Evolutionary conservation across 2,113 vertebrate species (phyloP).

Genomic region (Puffinus mauretanicus): DNA sequence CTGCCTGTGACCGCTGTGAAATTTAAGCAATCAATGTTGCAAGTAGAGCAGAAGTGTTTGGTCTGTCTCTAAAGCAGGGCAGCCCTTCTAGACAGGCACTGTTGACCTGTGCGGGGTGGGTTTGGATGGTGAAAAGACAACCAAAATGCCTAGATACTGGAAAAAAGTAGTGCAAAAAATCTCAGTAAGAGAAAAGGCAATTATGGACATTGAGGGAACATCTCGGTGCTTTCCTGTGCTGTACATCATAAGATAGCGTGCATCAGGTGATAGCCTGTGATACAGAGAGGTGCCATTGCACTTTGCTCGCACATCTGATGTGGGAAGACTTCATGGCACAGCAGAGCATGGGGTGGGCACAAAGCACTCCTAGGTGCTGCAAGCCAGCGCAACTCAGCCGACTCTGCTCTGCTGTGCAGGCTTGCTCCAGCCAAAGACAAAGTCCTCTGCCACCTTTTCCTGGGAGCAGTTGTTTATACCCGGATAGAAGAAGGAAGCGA

Average conservation of each 20-base stretch:
- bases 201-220: not conserved
- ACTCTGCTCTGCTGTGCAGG: not conserved
- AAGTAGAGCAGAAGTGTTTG: not conserved
- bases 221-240: not conserved
- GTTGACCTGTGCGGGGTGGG: not conserved
- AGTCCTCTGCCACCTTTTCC: not conserved
- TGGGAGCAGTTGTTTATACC: not conserved
- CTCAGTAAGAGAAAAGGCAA: not conserved
- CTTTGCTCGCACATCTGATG: not conserved
- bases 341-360: not conserved
- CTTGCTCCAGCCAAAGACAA: not conserved
- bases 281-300: not conserved
- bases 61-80: not conserved
- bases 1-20: not conserved
- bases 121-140: not conserved
- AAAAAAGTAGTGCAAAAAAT: not conserved
- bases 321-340: not conserved
- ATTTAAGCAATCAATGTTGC: not conserved
- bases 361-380: not conserved
- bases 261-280: not conserved
- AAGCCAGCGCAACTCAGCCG: fast-evolving
- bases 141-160: not conserved
- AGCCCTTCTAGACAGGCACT: not conserved
- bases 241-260: fast-evolving
- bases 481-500: fast-evolving